phyloP scores from a whole-genome alignment of 2,888 invertebrate species.

The Heliconius ethilla region DNA sequence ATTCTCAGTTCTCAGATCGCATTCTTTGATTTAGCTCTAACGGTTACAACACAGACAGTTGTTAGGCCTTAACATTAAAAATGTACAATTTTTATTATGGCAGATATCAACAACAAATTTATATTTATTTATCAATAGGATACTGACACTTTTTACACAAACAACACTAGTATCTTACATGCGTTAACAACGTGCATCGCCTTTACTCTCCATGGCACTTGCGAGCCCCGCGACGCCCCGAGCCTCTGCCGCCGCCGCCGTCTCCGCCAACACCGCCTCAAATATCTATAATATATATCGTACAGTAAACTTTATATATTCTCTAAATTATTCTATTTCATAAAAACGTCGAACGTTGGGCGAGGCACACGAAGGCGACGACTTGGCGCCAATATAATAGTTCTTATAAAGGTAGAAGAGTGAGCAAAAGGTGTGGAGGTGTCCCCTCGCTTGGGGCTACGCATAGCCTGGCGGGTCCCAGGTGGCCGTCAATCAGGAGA shows the following conservation, averaged over 20 bases:
- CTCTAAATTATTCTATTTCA: conserved; percentile 58
- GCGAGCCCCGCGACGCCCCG: conserved; percentile 49
- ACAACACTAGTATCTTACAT: conserved; percentile 65
- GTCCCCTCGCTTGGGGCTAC: conserved; percentile 52
- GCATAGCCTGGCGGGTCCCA: conserved; percentile 79
- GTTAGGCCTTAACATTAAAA: conserved; percentile 77
- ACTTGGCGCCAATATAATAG: conserved; percentile 17
- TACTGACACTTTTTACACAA: conserved; percentile 75
- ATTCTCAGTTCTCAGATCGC: conserved; percentile 22
- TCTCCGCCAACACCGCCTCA: conserved; percentile 47
- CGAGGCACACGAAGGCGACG: conserved; percentile 26
- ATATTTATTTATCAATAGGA: conserved; percentile 66
- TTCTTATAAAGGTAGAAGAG: conserved; percentile 35
- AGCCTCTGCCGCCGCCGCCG: conserved; percentile 12
- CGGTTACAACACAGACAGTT: conserved; percentile 76
- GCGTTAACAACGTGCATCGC: conserved; percentile 63
- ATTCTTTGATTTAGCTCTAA: conserved; percentile 52
- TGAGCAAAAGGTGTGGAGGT: conserved; percentile 47
- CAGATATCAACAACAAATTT: conserved; percentile 80
- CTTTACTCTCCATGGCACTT: conserved; percentile 65
- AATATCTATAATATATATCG: conserved; percentile 37
- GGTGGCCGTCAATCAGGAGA: conserved; percentile 84
- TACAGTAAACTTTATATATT: conserved; percentile 36
- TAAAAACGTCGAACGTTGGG: conserved; percentile 57
- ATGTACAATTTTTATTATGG: conserved; percentile 80